Evolutionary conservation across 1,140 invertebrate species (phyloP), one percentile per base, ranked within the genome.

Genomic region (Drosophila dunni): DNA sequence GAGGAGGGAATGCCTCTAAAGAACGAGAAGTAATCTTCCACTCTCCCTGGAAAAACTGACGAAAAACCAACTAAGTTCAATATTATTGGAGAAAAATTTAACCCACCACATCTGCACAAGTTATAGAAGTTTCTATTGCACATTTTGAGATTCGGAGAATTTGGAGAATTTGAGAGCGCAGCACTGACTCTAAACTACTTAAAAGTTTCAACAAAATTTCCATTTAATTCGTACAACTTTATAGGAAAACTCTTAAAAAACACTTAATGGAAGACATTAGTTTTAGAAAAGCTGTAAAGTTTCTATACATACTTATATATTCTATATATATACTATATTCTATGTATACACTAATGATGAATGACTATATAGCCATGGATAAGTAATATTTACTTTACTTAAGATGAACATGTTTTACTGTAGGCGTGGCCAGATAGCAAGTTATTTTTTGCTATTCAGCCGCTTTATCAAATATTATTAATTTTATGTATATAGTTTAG

Each of bases 1-100:
- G 92, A 92, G 76, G 91, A 92, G 68, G 91, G 86, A 40, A 78
- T 90, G 50, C 92, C 91, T 9, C 78, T 92, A 5, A 91, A 92
- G 66, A 79, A 69, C 17, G 86, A 78, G 13, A 91, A 91, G 60
- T 86, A 69, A 81, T 6, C 17, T 13, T 4, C 2, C 11, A 5
- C 4, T 17, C 29, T 20, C 42, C 20, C n/a, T 36, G 17, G 33
- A 54, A 24, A 50, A 20, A 24, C 46, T 11, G 20, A 11, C 17
- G 17, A 20, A 2, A 46, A n/a, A 54, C 34, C 58, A 9, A 53
- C 40, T 64, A 9, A 42, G 17, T 48, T 8, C 29, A 58, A 66
- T 46, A 34, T 64, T 38, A 20, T 24, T 44, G 40, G 44, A 36
- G 6, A 58, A 17, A 24, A 44, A 56, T 48, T 29, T 29, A 66